These are phyloP conservation scores for Spodoptera litura DNA, from an alignment of 1,140 invertebrate species.

Conservation along the genomic window DNA sequence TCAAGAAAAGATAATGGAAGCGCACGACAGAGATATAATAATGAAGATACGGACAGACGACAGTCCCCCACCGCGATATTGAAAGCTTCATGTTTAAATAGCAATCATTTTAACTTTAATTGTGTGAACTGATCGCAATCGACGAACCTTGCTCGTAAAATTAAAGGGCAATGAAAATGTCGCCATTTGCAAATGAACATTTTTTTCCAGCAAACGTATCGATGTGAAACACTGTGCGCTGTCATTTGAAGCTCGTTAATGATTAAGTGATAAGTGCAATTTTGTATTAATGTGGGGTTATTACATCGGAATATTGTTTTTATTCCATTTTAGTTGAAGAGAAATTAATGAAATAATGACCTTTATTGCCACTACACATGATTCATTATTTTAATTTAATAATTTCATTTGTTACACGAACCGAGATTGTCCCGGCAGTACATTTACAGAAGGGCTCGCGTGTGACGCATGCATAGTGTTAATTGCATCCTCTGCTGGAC, in stretches of 20 bases:
- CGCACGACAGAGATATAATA: conserved; percentile 27
- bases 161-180: conserved; percentile 48
- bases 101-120: conserved; percentile 66
- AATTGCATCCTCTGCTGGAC: conserved; percentile 24
- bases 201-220: conserved; percentile 35
- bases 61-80: conserved; percentile 43
- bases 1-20: conserved; percentile 29
- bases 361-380: background rate
- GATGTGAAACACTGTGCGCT: conserved; percentile 24
- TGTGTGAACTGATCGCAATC: conserved; percentile 61
- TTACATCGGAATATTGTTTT: background rate
- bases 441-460: background rate
- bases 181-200: conserved; percentile 37
- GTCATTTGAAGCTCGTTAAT: conserved; percentile 15
- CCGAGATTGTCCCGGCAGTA: background rate
- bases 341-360: background rate
- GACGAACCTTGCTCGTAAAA: conserved; percentile 34
- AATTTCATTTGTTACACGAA: background rate
- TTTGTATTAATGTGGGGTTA: background rate
- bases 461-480: conserved; percentile 19
- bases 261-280: conserved; percentile 15
- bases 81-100: conserved; percentile 42
- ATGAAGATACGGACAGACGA: conserved; percentile 21
- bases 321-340: conserved; percentile 18
- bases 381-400: too few species aligned